Conservation (phyloP, 2,888 invertebrate genomes). For the Branchellion lobata region DNA sequence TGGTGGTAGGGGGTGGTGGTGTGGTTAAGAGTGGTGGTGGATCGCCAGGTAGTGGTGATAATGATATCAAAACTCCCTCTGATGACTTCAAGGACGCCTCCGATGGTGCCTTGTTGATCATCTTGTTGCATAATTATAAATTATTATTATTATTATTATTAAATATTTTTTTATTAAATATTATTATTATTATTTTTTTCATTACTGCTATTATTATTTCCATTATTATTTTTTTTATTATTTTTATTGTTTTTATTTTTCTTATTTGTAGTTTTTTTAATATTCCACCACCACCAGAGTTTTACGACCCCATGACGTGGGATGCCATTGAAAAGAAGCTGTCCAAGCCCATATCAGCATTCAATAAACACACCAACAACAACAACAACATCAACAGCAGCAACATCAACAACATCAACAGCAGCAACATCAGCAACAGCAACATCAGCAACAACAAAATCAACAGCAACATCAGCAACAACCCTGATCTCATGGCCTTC, state of each 20-base stretch:
- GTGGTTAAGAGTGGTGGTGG: not conserved
- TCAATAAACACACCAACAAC: slow-evolving; percentile 2
- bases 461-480: not conserved
- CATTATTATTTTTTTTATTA: not conserved
- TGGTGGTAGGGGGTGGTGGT: not conserved
- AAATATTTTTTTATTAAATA: not conserved
- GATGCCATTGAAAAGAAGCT: slow-evolving; percentile 59
- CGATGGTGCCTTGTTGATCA: too few relatives aligned
- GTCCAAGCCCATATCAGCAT: not conserved
- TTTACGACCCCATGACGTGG: slow-evolving; percentile 60
- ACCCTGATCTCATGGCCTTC: not conserved
- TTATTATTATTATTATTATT: not conserved
- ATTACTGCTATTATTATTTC: not conserved
- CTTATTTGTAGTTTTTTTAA: not conserved
- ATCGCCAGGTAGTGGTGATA: too few relatives aligned
- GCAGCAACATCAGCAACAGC: slow-evolving; percentile 19
- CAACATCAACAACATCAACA: slow-evolving; percentile 7
- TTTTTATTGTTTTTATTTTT: not conserved
- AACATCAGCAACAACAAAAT: slow-evolving; percentile 19
- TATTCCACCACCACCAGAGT: slow-evolving; percentile 54
- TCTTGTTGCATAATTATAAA: not conserved
- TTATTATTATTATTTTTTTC: not conserved
- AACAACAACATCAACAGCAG: not conserved
- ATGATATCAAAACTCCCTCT: not conserved
- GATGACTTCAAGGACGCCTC: slow-evolving; percentile 12